These are phyloP conservation scores for Lucinisca nassula DNA, from an alignment of 2,888 invertebrate species.

Conservation along the genomic window DNA sequence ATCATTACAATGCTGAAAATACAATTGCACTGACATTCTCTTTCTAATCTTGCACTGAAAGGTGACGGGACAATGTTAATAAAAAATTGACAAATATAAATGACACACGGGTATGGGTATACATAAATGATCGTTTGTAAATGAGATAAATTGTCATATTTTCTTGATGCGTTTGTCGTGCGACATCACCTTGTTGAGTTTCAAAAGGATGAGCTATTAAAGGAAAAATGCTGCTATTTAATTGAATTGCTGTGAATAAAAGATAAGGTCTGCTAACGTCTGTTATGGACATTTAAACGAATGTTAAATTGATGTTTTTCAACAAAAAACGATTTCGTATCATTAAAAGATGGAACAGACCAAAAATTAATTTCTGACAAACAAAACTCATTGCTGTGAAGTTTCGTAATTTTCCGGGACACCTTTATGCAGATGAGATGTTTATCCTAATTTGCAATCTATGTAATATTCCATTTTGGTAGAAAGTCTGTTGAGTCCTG, in stretches of 20 bases:
- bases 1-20: too few species aligned
- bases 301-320: background rate
- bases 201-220: conserved; percentile 3
- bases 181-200: background rate
- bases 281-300: background rate
- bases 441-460: too few species aligned
- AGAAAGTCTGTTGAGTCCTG: too few species aligned
- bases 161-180: conserved; percentile 7
- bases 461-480: too few species aligned
- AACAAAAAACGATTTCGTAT: background rate
- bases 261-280: background rate
- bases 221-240: background rate
- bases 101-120: background rate
- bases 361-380: background rate
- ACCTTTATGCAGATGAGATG: conserved; percentile 15
- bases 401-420: background rate
- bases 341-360: background rate
- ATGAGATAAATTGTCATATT: background rate
- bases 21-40: background rate
- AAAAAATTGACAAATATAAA: background rate
- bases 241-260: background rate
- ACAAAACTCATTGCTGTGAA: background rate
- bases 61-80: background rate
- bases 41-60: background rate
- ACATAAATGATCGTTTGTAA: background rate